Conservation (phyloP, 2,113 vertebrate genomes). For the Junco hyemalis region DNA sequence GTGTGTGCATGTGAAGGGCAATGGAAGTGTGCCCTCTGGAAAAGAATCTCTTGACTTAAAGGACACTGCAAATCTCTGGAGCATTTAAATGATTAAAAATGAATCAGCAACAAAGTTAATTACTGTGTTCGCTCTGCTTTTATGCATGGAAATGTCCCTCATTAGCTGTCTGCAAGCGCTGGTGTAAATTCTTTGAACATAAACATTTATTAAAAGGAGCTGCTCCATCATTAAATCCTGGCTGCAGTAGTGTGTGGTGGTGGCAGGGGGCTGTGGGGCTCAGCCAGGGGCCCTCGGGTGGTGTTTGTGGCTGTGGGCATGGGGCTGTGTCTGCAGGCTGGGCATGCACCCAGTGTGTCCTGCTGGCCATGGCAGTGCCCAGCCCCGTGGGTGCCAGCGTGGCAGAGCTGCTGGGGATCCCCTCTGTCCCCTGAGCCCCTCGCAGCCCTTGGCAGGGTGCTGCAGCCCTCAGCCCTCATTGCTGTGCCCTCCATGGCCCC, state of each 20-base stretch:
- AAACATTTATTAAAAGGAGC: conserved; percentile 48
- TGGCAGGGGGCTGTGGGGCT: accelerated
- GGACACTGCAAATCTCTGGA: conserved; percentile 37
- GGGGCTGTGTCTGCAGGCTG: background rate
- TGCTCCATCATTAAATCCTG: background rate
- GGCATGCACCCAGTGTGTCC: accelerated
- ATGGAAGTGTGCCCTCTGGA: background rate
- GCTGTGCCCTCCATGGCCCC: accelerated
- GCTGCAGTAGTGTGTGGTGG: background rate
- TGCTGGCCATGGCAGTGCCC: accelerated
- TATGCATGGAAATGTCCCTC: conserved; percentile 60
- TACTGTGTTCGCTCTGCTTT: conserved; percentile 37
- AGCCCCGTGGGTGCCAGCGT: background rate
- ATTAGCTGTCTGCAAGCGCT: conserved; percentile 38
- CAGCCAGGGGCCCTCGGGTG: background rate
- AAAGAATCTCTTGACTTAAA: conserved; percentile 38
- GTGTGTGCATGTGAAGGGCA: background rate
- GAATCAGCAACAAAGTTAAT: conserved; percentile 66
- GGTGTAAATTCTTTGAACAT: conserved; percentile 47
- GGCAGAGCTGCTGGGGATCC: accelerated
- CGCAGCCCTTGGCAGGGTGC: background rate
- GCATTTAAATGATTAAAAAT: conserved; percentile 60
- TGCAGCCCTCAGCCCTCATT: background rate
- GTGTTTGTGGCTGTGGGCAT: accelerated
- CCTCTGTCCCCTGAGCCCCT: background rate